Conservation (phyloP, 2,888 invertebrate genomes). For the Caenorhabditis parvicauda region DNA sequence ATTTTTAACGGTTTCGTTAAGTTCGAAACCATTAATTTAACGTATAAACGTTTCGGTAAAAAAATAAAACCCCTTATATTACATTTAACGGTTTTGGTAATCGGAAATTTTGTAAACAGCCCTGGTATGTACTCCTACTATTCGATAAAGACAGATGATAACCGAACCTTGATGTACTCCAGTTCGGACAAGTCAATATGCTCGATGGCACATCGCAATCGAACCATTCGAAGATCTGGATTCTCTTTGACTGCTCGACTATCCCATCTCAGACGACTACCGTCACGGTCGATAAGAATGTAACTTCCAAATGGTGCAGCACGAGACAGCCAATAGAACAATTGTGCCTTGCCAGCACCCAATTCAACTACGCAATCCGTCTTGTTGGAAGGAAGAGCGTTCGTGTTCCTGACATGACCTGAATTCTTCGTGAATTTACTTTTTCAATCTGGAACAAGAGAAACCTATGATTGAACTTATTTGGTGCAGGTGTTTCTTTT, state of each 20-base stretch:
- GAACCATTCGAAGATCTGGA: conserved; percentile 23
- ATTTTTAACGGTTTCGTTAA: too few species aligned
- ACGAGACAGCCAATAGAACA: conserved; percentile 51
- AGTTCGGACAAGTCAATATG: conserved; percentile 52
- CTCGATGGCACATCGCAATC: conserved; percentile 53
- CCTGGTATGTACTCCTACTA: too few species aligned
- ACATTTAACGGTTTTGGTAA: too few species aligned
- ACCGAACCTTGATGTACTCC: conserved; percentile 19
- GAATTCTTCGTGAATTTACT: background rate
- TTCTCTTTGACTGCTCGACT: conserved; percentile 40
- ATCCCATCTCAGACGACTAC: conserved; percentile 51
- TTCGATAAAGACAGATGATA: too few species aligned
- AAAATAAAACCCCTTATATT: too few species aligned
- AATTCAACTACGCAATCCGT: conserved; percentile 43
- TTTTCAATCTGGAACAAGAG: background rate
- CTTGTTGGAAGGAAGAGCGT: conserved; percentile 14
- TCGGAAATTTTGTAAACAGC: too few species aligned
- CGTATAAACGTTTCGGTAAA: too few species aligned
- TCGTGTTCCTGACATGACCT: conserved; percentile 23
- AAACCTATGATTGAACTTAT: conserved; percentile 49
- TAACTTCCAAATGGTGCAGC: conserved; percentile 35
- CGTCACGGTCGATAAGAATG: conserved; percentile 50
- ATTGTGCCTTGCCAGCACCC: conserved; percentile 54
- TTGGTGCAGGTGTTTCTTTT: conserved; percentile 47
- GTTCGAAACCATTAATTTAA: too few species aligned